phyloP scores from a whole-genome alignment of 2,888 invertebrate genomes.

The Helleia helle region DNA sequence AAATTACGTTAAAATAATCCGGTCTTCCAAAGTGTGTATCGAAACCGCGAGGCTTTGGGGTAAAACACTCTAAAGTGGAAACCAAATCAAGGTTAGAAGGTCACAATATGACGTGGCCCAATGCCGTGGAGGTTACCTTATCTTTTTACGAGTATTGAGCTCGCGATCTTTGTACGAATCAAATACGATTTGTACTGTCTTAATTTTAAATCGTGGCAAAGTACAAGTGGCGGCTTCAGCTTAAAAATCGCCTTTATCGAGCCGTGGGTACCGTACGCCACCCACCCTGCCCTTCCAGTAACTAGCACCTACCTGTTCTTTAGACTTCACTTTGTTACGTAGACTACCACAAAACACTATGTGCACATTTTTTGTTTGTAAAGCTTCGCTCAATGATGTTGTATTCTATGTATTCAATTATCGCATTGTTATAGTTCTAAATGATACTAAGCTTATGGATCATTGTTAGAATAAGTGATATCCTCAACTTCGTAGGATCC shows the following conservation, averaged over 20 bases:
- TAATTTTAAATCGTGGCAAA: slow-evolving; percentile 42
- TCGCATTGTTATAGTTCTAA: slow-evolving; percentile 5
- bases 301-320: slow-evolving; percentile 43
- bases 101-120: slow-evolving; percentile 82
- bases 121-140: slow-evolving; percentile 53
- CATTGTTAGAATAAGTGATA: slow-evolving; percentile 6
- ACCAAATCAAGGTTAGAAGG: slow-evolving; percentile 88
- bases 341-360: slow-evolving; percentile 41
- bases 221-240: slow-evolving; percentile 54
- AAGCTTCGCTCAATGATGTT: slow-evolving; percentile 59
- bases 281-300: slow-evolving; percentile 45
- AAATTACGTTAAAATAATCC: slow-evolving; percentile 26
- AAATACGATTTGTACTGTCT: slow-evolving; percentile 35
- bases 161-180: slow-evolving; percentile 34
- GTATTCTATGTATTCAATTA: slow-evolving; percentile 23
- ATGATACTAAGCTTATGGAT: slow-evolving; percentile 6
- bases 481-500: background rate
- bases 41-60: slow-evolving; percentile 63
- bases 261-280: slow-evolving; percentile 69
- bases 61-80: slow-evolving; percentile 81
- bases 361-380: slow-evolving; percentile 43
- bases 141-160: slow-evolving; percentile 35
- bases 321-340: slow-evolving; percentile 37
- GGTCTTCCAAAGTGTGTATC: slow-evolving; percentile 49
- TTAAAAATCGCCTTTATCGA: slow-evolving; percentile 57